Evolutionary conservation across 2,888 invertebrate genomes (phyloP).

Genomic region (Megaustenia siamemsis): DNA sequence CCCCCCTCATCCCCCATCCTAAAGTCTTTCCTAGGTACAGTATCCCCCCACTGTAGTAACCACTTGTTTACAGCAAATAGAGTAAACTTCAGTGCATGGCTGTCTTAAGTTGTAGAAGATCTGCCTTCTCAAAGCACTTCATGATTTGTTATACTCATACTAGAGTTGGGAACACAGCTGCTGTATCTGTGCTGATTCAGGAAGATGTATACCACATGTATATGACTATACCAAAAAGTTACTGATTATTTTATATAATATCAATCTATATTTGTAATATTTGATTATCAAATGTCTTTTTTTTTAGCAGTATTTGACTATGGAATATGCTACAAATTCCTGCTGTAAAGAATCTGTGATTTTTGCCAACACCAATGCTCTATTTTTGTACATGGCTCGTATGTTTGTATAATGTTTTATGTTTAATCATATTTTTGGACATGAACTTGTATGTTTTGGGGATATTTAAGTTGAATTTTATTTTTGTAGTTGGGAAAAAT

Average conservation of each 20-base stretch:
- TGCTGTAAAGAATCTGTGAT: conserved; percentile 36
- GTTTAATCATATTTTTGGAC: neutral
- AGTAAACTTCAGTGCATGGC: too few species aligned
- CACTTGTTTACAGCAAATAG: too few species aligned
- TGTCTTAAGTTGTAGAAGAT: too few species aligned
- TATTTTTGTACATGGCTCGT: conserved; percentile 30
- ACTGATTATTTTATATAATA: neutral
- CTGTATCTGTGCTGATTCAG: neutral
- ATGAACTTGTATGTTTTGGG: too few species aligned
- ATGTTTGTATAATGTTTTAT: neutral
- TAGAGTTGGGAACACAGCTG: too few species aligned
- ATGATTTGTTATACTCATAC: too few species aligned
- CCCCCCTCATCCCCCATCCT: too few species aligned
- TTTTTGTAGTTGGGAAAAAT: too few species aligned
- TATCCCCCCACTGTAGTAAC: too few species aligned
- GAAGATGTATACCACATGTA: neutral
- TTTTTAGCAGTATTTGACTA: conserved; percentile 20
- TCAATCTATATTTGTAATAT: neutral
- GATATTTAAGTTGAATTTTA: too few species aligned
- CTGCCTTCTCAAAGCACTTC: too few species aligned
- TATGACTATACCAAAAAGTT: neutral
- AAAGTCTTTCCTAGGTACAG: too few species aligned
- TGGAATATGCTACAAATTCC: conserved; percentile 24
- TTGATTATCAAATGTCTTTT: neutral
- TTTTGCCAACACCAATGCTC: conserved; percentile 13